phyloP scores from a whole-genome alignment of 2,113 vertebrate species.

The Malurus elegans region DNA sequence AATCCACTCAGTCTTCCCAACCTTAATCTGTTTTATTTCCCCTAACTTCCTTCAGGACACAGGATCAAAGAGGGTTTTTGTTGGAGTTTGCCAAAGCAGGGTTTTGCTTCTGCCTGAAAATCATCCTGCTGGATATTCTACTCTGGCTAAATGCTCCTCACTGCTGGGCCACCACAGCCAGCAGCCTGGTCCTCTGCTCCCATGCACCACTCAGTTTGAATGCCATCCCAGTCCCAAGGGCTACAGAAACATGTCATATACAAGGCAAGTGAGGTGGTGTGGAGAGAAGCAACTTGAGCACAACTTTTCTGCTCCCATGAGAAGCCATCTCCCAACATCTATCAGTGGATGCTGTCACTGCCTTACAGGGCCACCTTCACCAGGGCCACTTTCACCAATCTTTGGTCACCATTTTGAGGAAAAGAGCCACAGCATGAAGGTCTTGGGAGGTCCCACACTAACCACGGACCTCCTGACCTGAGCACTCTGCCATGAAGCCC shows the following conservation, averaged over 20 bases:
- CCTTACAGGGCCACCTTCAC: background rate
- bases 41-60: background rate
- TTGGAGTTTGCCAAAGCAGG: background rate
- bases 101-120: background rate
- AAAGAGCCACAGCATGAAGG: background rate
- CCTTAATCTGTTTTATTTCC: background rate
- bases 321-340: background rate
- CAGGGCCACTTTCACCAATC: background rate
- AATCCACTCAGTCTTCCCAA: background rate
- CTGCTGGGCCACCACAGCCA: background rate
- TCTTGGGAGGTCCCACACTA: background rate
- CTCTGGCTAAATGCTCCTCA: background rate
- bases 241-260: background rate
- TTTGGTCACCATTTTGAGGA: background rate
- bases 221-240: background rate
- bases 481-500: accelerated
- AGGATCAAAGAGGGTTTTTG: background rate
- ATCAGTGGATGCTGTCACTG: background rate
- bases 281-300: background rate
- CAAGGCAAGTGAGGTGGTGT: background rate
- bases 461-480: background rate
- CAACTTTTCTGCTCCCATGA: background rate
- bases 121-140: background rate
- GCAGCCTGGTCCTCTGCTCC: background rate
- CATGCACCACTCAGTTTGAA: background rate